Evolutionary conservation across 1,140 invertebrate genomes (phyloP).

Genomic region (Archivesica marissinica): DNA sequence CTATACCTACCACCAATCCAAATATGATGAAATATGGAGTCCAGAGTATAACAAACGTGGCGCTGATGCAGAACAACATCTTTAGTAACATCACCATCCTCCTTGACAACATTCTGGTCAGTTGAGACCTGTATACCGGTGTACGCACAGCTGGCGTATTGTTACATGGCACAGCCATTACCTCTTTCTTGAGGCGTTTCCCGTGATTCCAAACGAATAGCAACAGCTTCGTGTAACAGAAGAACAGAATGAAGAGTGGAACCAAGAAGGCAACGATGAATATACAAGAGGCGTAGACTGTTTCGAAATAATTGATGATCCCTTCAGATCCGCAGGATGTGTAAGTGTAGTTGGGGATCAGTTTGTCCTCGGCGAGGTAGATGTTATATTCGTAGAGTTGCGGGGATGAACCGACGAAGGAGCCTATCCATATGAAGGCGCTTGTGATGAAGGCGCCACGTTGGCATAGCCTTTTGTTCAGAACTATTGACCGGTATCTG

Average conservation of each 20-base stretch:
- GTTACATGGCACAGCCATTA: no score
- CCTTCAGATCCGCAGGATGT: slow-evolving; percentile 52
- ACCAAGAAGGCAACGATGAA: slow-evolving; percentile 16
- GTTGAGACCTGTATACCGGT: not conserved
- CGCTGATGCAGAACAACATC: slow-evolving; percentile 23
- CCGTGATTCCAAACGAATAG: slow-evolving; percentile 26
- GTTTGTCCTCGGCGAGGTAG: not conserved
- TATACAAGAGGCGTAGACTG: slow-evolving; percentile 32
- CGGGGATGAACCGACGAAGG: slow-evolving; percentile 23
- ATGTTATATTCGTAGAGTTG: slow-evolving; percentile 56
- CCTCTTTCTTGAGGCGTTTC: not conserved
- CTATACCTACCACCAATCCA: slow-evolving; percentile 32
- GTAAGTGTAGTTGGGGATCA: not conserved
- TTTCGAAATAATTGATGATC: slow-evolving; percentile 53
- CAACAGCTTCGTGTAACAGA: slow-evolving; percentile 34
- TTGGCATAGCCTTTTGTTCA: not conserved
- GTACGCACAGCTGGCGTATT: not conserved
- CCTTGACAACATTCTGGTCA: not conserved
- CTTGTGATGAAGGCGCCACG: not conserved
- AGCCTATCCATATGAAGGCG: slow-evolving; percentile 14
- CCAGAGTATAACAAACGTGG: slow-evolving; percentile 29
- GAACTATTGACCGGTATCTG: slow-evolving; percentile 39
- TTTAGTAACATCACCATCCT: slow-evolving; percentile 31
- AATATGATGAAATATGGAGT: slow-evolving; percentile 54
- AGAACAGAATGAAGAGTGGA: slow-evolving; percentile 11